Evolutionary conservation across 2,888 invertebrate species (phyloP).

Genomic region (Chrysopilus asiliformis): DNA sequence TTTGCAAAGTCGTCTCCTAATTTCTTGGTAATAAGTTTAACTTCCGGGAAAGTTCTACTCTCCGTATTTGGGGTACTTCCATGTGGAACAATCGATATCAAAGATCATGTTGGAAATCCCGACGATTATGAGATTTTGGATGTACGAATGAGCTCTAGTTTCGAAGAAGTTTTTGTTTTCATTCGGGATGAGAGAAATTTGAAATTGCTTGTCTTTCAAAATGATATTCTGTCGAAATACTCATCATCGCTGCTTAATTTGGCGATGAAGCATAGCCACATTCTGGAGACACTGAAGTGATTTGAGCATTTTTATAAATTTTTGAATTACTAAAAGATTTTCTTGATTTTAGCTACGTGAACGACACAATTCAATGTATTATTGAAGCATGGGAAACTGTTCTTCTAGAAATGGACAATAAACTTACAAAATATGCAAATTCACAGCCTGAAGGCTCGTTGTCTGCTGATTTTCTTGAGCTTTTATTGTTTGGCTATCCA

Average conservation of each 20-base stretch:
- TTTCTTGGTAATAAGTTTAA: conserved; percentile 66
- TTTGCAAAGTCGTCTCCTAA: conserved; percentile 54
- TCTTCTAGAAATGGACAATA: conserved; percentile 84
- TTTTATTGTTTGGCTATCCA: conserved; percentile 65
- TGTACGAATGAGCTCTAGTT: conserved; percentile 55
- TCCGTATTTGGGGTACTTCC: conserved; percentile 77
- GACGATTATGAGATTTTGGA: conserved; percentile 47
- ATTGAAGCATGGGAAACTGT: conserved; percentile 92
- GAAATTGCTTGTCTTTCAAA: conserved; percentile 39
- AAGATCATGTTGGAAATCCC: conserved; percentile 42
- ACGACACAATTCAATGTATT: conserved; percentile 65
- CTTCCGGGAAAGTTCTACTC: conserved; percentile 56
- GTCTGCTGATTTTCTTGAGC: conserved; percentile 80
- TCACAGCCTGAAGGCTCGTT: conserved; percentile 67
- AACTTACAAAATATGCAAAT: conserved; percentile 76
- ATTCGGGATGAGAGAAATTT: conserved; percentile 48
- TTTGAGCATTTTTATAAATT: background rate
- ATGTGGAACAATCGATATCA: conserved; percentile 53
- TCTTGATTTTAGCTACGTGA: conserved; percentile 38
- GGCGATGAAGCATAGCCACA: conserved; percentile 60
- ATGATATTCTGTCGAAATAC: conserved; percentile 27
- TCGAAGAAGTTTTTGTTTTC: conserved; percentile 53
- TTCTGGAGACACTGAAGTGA: conserved; percentile 50
- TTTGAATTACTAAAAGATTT: background rate
- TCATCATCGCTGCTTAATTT: conserved; percentile 38